Evolutionary conservation across 2,797 vertebrate species (phyloP), one percentile per base, ranked within the genome.

Genomic region (Hypotaenidia philippensis): DNA sequence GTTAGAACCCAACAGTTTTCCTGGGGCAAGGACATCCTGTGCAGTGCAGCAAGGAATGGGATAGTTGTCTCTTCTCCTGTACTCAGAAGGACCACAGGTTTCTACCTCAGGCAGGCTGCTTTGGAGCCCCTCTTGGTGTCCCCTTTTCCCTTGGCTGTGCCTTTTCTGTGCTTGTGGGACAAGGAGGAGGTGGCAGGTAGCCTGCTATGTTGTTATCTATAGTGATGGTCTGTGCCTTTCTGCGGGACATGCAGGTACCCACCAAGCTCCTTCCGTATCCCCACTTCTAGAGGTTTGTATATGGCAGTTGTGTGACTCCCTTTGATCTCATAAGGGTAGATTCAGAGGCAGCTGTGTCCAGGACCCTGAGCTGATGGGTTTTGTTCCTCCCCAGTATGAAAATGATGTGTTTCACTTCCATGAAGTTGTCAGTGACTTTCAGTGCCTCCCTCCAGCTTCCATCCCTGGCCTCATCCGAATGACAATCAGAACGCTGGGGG

Each of bases 181-280:
- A 21, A 78, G 36, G 65, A 81, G 61, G 36, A 80, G 22, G 41
- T 86, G 41, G 10, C 86, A 69, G 59, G 22, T 27, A 70, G 34
- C 56, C 8, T 31, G 10, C 36, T 60, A 0, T n/a, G 16, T 60
- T 29, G 27, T 22, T 36, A 1, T 2, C 4, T 50, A 1, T 22
- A 13, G 10, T 0, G 12, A 9, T 41, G 41, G 12, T 83, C 45
- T 66, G 2, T 10, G 32, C 29, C 65, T 55, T 52, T 60, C 13
- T 22, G 32, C 27, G n/a, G 44, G 16, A 32, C 34, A 5, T 4
- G 4, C 8, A 31, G 4, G 11, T 21, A 25, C 53, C 50, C 0
- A 0, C 19, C 59, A 38, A 29, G 41, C 41, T 75, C 38, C 3
- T 10, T 59, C 29, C 32, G 4, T 5, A 4, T 50, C 78, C 38